phyloP scores from a whole-genome alignment of 2,888 invertebrate species.

The Tipula vernalis region DNA sequence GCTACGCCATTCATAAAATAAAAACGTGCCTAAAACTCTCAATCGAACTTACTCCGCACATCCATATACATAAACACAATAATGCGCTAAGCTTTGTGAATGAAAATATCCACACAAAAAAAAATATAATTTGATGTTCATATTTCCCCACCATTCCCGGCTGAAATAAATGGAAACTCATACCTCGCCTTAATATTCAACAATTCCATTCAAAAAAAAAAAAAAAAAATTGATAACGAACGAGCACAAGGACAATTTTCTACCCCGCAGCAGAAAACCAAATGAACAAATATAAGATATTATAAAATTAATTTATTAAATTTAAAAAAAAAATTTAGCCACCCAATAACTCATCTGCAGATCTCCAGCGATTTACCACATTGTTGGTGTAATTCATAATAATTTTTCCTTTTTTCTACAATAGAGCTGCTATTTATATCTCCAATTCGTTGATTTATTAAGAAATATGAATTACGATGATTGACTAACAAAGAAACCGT shows the following conservation, averaged over 20 bases:
- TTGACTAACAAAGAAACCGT: background rate
- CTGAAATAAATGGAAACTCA: background rate
- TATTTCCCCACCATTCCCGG: background rate
- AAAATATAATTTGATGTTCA: background rate
- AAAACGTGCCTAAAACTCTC: background rate
- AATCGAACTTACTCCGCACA: background rate
- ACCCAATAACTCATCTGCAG: background rate
- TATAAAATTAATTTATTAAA: background rate
- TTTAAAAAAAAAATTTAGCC: background rate
- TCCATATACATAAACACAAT: background rate
- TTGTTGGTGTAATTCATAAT: background rate
- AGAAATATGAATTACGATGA: background rate
- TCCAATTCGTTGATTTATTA: background rate
- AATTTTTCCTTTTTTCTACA: background rate
- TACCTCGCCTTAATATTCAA: background rate
- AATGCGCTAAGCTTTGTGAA: background rate
- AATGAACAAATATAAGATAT: background rate
- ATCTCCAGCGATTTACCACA: background rate
- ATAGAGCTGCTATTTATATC: background rate
- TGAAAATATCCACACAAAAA: background rate
- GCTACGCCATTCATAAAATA: too few species aligned
- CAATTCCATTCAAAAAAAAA: too few species aligned
- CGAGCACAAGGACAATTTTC: background rate
- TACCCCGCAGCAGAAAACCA: background rate
- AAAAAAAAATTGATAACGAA: background rate